Conservation (phyloP, 2,888 invertebrate species). For the Cephus nigrinus region DNA sequence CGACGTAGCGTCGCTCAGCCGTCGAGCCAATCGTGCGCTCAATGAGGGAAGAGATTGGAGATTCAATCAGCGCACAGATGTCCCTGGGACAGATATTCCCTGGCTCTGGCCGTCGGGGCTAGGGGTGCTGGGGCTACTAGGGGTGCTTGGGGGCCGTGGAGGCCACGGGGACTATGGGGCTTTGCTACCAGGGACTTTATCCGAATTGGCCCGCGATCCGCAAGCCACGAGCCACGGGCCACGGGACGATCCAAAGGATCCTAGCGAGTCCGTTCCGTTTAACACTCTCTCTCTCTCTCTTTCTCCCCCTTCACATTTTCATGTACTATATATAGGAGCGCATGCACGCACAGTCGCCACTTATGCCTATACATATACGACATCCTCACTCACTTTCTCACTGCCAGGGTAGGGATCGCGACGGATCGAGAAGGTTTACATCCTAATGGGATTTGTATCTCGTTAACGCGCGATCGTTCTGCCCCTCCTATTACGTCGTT, state of each 20-base stretch:
- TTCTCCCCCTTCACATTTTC: too few relatives aligned
- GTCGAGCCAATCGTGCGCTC: neutral
- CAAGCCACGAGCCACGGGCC: too few relatives aligned
- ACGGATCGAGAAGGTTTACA: conserved; percentile 64
- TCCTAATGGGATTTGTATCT: conserved; percentile 67
- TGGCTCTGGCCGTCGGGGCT: conserved; percentile 54
- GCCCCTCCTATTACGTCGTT: conserved; percentile 22
- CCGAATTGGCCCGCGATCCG: too few relatives aligned
- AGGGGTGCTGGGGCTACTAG: conserved; percentile 60
- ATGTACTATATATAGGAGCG: too few relatives aligned
- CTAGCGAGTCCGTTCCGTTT: too few relatives aligned
- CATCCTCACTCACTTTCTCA: too few relatives aligned
- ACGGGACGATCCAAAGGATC: too few relatives aligned
- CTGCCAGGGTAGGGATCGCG: conserved; percentile 37
- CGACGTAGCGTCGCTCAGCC: neutral
- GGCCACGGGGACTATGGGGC: too few relatives aligned
- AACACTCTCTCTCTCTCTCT: too few relatives aligned
- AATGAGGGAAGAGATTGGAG: conserved; percentile 58
- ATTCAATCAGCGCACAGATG: conserved; percentile 67
- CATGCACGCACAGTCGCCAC: too few relatives aligned
- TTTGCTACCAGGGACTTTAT: too few relatives aligned
- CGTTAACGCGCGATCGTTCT: conserved; percentile 66
- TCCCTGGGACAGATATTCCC: conserved; percentile 66
- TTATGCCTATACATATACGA: too few relatives aligned
- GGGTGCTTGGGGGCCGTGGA: conserved; percentile 42